A percentile compares a stretch with the other conserved stretches of the same genome.
phyloP scores from a whole-genome alignment of 1,140 invertebrate species.

The Meloidogyne chitwoodi region DNA sequence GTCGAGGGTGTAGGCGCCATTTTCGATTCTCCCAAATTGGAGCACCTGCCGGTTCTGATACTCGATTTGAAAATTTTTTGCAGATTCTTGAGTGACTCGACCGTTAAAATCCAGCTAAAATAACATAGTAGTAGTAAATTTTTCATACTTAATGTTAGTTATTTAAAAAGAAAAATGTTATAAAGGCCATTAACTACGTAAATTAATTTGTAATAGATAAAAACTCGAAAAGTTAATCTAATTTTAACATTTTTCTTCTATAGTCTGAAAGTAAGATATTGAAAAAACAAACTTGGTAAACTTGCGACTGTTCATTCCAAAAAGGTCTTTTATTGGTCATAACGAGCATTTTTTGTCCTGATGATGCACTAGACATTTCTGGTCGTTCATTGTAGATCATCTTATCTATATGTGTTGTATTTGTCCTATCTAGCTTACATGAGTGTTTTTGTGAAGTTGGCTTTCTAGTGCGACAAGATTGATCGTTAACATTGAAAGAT shows the following conservation, averaged over 20 bases:
- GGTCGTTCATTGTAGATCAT: background rate
- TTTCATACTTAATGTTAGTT: too few relatives aligned
- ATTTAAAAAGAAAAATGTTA: too few relatives aligned
- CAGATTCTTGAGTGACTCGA: slow-evolving; percentile 94
- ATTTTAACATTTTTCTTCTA: too few relatives aligned
- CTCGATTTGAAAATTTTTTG: slow-evolving; percentile 99
- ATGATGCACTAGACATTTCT: background rate
- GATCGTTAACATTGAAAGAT: background rate
- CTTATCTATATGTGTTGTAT: background rate
- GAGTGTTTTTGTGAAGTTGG: background rate
- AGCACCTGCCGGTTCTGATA: slow-evolving; percentile 95
- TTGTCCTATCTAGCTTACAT: background rate
- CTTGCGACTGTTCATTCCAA: slow-evolving; percentile 98
- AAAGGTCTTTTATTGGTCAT: slow-evolving; percentile 99
- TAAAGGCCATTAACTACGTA: too few relatives aligned
- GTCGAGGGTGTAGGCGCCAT: slow-evolving; percentile 94
- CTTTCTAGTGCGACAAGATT: background rate
- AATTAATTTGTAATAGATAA: too few relatives aligned
- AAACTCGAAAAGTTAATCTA: too few relatives aligned
- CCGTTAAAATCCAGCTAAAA: slow-evolving; percentile 93
- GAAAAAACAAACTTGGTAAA: slow-evolving; percentile 70
- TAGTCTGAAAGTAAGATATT: too few relatives aligned
- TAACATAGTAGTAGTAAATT: too few relatives aligned
- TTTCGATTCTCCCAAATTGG: slow-evolving; percentile 97
- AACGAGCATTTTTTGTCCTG: slow-evolving; percentile 62